Conservation (phyloP, 2,113 vertebrate species). For the Cephalopholis sonnerati region DNA sequence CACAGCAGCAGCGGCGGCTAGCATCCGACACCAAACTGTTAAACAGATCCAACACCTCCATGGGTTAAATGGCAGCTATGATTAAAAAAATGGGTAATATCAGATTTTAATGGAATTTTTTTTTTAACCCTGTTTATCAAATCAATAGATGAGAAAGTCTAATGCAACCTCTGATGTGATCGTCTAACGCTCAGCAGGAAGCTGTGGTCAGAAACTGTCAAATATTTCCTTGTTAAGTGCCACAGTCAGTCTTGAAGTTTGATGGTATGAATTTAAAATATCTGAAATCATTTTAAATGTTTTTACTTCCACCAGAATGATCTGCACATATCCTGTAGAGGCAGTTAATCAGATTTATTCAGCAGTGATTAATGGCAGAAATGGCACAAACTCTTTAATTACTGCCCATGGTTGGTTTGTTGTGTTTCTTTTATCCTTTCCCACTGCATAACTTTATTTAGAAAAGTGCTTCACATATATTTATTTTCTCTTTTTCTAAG, state of each 20-base stretch:
- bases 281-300: not conserved
- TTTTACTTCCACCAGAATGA: slow-evolving; percentile 4
- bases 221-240: not conserved
- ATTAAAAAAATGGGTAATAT: too few species aligned
- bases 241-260: not conserved
- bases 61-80: too few species aligned
- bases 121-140: too few species aligned
- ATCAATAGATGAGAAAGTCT: too few species aligned
- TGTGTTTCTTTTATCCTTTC: not conserved
- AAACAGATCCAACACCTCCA: too few species aligned
- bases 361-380: not conserved
- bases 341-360: slow-evolving; percentile 12
- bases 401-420: not conserved
- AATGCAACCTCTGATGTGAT: not conserved
- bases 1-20: too few species aligned
- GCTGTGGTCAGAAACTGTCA: not conserved
- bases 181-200: not conserved
- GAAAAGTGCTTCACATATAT: not conserved
- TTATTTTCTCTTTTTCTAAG: slow-evolving; percentile 11
- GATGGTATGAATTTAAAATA: not conserved
- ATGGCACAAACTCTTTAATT: not conserved
- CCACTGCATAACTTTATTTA: not conserved
- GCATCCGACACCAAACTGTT: too few species aligned
- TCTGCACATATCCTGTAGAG: not conserved
- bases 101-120: too few species aligned